Base-by-base conservation (phyloP, 37 sponge, comb jelly and placozoan species). In the Aphrocallistes beatrix region DNA sequence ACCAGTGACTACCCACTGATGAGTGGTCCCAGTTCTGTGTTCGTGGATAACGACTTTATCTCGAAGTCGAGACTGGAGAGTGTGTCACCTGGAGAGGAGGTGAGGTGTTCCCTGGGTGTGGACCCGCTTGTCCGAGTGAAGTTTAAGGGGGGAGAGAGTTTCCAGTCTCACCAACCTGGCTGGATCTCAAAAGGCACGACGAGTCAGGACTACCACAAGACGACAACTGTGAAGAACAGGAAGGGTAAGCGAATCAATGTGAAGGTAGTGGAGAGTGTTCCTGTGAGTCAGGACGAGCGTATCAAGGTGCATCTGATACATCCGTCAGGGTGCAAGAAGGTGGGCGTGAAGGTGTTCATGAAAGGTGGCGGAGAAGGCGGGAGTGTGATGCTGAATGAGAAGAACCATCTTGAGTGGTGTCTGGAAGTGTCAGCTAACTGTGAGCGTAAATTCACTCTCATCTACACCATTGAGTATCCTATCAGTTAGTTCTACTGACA, bases 11-110 rank as follows among this genome's bases (percentile, higher is more conserved):
- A 82, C 39, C 39, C 83, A 28, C 83, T 82, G 83, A 3, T 82
- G 19, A 37, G 39, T 37, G 83, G 83, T 6, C 83, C 83, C n/a
- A 38, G 23, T 10, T 39, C 38, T 82, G 83, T 82, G 17, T 82
- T 82, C 83, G 30, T 82, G 83, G 83, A 82, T n/a, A 82, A 82
- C 28, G 30, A 82, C 83, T 82, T 82, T 38, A 82, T 82, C 38
- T 82, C 38, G 3, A 82, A 82, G 75, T 39, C 83, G 9, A 39
- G 6, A 1, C 39, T 82, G 21, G 37, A 82, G 19, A 38, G 39
- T 82, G 83, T 82, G 38, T 39, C 39, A 3, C 83, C 83, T 38
- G 83, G 39, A 17, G 83, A 82, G 83, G 83, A 82, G 39, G 17
- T 82, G 37, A 39, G 38, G 21, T 82, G 83, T 82, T 82, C 83